Base-by-base conservation (phyloP, 2,797 vertebrate genomes). In the Melanotaenia trifasciata region DNA sequence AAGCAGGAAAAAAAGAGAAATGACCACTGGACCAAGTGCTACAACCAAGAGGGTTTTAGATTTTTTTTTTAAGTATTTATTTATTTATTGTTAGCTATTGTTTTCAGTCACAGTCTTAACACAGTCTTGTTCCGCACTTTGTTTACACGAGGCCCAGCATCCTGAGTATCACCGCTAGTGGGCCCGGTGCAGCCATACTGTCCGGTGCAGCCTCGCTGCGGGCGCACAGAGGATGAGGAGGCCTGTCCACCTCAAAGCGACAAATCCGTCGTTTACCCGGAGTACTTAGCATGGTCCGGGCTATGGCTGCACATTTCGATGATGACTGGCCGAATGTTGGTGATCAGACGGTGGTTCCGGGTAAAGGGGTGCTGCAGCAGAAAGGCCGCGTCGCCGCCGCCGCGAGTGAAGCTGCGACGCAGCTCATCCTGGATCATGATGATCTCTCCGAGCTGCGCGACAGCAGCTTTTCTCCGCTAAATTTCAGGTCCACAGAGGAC, bases 301-400 rank as follows among this genome's bases (percentile, higher is more conserved):
- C 67, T 43, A 94, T 94, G 94, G 93, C 92, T 72, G 94, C 93
- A 59, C 94, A 67, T 61, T 59, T 78, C 88, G 95, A 96, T 67
- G 96, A 95, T 28, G 96, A 95, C 58, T 95, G 96, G 96, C 94
- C 95, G 59, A 90, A 94, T 81, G 92, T 93, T 59, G 93, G 94
- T 50, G 96, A 93, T 54, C 86, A 94, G 73, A 81, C 85, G 89
- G 67, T 89, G 50, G 78, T 65, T 64, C 70, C 74, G 0, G 77
- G 81, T 43, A 62, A 30, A 7, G 87, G 80, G 47, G 87, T 69
- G 64, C 78, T 69, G 45, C 73, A 56, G 54, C 86, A 78, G 14
- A 74, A 91, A 78, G 84, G 78, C 71, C 74, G 93, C 66, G 91
- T 87, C 5, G 84, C 80, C 51, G 58, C 91, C n/a, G 92, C 90